Conservation (phyloP, 1,140 invertebrate species). For the Euura saliciscinereae region DNA sequence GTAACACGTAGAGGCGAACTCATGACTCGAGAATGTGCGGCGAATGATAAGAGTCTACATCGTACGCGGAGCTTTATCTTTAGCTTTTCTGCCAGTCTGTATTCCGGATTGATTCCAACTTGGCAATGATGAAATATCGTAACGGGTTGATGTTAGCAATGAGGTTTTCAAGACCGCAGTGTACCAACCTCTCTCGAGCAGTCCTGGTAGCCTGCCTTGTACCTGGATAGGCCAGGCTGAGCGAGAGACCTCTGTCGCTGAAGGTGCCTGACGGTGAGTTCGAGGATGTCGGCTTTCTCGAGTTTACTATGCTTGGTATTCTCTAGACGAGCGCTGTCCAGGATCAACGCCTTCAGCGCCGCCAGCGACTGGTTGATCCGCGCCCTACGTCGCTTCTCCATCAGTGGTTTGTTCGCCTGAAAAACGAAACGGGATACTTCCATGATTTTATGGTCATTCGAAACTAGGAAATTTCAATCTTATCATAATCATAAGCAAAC, state of each 20-base stretch:
- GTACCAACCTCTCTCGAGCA: constrained; percentile 74
- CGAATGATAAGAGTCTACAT: too few relatives aligned
- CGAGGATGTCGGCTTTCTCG: constrained; percentile 93
- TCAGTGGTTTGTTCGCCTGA: constrained; percentile 87
- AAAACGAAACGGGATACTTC: constrained; percentile 20
- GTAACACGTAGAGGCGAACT: too few relatives aligned
- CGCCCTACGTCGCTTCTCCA: constrained; percentile 88
- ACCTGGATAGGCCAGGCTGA: constrained; percentile 65
- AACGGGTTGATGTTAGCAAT: too few relatives aligned
- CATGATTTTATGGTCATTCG: background rate
- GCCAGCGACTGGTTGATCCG: constrained; percentile 89
- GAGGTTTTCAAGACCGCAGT: too few relatives aligned
- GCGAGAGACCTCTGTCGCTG: constrained; percentile 73
- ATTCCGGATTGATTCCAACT: too few relatives aligned
- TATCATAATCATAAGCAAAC: too few relatives aligned
- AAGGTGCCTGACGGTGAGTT: constrained; percentile 88
- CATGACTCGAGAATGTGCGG: too few relatives aligned
- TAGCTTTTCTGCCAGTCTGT: too few relatives aligned
- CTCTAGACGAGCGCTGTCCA: constrained; percentile 74
- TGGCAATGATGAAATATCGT: too few relatives aligned
- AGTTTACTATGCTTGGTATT: constrained; percentile 79
- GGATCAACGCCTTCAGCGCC: constrained; percentile 83
- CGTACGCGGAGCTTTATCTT: too few relatives aligned
- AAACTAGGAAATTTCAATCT: background rate
- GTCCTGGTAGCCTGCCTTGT: constrained; percentile 79